Base-by-base conservation (phyloP, 2,888 invertebrate species). In the Scrobipalpa costella region DNA sequence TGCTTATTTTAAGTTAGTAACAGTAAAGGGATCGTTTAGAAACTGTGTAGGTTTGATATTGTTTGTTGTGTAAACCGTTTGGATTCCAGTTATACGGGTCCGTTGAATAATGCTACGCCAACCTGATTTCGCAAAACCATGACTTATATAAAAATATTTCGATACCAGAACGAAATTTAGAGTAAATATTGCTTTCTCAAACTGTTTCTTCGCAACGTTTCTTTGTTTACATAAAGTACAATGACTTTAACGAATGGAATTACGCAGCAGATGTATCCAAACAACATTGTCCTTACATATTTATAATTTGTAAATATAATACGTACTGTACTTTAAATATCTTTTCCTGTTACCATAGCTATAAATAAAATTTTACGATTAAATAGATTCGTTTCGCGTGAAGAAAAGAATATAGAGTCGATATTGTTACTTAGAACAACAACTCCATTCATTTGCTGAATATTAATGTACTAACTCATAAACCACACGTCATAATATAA, bases 41-140 rank as follows among this genome's bases (percentile, higher is more conserved):
- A 38, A 11, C 11, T 38, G 38, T 38, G 11, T 11, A 38, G 38
- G 3, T 38, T 2, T 11, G 11, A 47, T n/a, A 50, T 21, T 50
- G 19, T 58, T 8, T 19, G 27, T 79, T 77, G 74, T 76, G 77
- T 71, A 80, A 79, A 63, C 65, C 62, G 64, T 70, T 64, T 65
- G 49, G 55, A 47, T 72, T 74, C 71, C 63, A 73, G 72, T 75
- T 71, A 67, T 69, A 70, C 72, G 67, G 68, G 73, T 72, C 72
- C 66, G 64, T 68, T 69, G n/a, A 64, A 55, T 52, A n/a, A 27
- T 40, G 40, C 40, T 13, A 27, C 9, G 2, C 19, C 19, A 52
- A 52, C 27, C 52, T 5, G 52, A 27, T 52, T 52, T 52, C 52
- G 27, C 52, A 27, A 27, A 19, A 49, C 9, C 49, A 13, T 3